Evolutionary conservation across 2,113 vertebrate genomes (phyloP).

Genomic region (Caracal caracal): DNA sequence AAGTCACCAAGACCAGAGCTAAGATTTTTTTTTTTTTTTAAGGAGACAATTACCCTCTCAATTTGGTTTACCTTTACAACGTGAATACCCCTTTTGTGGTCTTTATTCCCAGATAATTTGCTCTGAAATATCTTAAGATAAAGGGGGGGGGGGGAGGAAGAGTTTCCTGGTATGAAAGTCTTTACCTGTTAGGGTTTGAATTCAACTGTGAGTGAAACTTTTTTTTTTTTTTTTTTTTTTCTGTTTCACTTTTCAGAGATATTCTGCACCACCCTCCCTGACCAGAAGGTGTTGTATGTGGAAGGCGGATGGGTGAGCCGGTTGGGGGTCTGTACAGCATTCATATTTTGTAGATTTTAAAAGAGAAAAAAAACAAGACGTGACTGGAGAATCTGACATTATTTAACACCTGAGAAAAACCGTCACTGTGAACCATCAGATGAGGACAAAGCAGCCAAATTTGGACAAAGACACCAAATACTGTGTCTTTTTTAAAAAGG

Average conservation of each 20-base stretch:
- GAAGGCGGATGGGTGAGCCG: neutral
- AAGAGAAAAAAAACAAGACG: neutral
- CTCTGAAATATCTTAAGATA: neutral
- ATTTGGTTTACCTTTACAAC: neutral
- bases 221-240: neutral
- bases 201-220: neutral
- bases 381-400: neutral
- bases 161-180: neutral
- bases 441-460: neutral
- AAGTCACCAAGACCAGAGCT: neutral
- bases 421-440: neutral
- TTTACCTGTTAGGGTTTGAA: constrained; percentile 1
- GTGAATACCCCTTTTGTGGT: neutral
- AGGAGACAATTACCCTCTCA: neutral
- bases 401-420: neutral
- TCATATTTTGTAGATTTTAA: neutral
- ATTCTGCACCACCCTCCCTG: neutral
- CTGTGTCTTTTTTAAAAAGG: neutral
- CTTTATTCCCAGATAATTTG: neutral
- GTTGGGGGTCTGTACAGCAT: neutral
- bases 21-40: neutral
- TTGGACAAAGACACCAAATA: no score
- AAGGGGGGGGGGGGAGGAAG: neutral
- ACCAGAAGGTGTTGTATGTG: neutral
- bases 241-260: neutral